Base-by-base conservation (phyloP, 2,888 invertebrate genomes). In the Coronaproctus castanopsis region DNA sequence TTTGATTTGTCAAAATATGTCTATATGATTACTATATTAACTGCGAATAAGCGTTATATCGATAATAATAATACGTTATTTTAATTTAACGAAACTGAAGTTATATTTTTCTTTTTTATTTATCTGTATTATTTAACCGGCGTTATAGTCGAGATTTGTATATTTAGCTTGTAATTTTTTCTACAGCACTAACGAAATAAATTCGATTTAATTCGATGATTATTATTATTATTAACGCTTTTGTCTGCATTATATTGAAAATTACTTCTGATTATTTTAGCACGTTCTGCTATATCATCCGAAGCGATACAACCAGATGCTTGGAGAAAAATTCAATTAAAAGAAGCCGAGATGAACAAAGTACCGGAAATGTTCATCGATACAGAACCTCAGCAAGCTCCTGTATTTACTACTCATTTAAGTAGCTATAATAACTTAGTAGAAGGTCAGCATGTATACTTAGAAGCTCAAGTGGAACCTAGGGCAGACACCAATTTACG, bases 321-420 rank as follows among this genome's bases (percentile, higher is more conserved):
- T 49, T 92, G 88, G 89, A 87, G 86, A 72, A 88, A 88, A 74
- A 92, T 90, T 67, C 87, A 86, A 69, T 75, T 86, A 36, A 87
- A 91, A 70, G 93, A 95, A 76, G 88, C 89, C 18, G 87, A 89
- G 63, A 87, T 87, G 85, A 87, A 88, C 70, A 84, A 82, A 70
- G 87, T 88, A 50, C 88, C 89, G 1, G 85, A 87, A 73, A 86
- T 85, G 83, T 87, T 87, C 70, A 78, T 87, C 21, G 89, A 89
- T 68, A 80, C 83, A 2, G 82, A 85, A 61, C 86, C 86, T 1
- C 87, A 87, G 70, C 87, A 92, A 72, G 89, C 93, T 54, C 95
- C 95, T 23, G 90, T 92, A n/a, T 95, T 95, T 69, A 92, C 90
- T 2, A 90, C 88, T 22, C 92, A 93, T 69, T 77, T 95, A 57